These are phyloP conservation scores for Gastrophysa polygoni DNA, from an alignment of 2,888 invertebrate species.

Conservation along the genomic window DNA sequence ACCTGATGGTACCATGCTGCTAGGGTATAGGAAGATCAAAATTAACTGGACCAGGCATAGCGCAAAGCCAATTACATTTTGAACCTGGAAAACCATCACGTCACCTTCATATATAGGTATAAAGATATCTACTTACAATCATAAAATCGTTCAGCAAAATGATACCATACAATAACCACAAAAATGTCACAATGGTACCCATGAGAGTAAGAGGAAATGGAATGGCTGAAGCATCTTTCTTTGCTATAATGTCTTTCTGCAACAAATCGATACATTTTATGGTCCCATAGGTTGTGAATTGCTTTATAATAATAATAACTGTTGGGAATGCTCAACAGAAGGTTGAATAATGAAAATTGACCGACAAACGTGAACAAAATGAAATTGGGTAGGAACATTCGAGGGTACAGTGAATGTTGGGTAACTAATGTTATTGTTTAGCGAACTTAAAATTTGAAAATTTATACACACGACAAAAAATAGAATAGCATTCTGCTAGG, in stretches of 20 bases:
- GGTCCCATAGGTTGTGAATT: no score
- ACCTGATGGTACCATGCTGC: slow-evolving; percentile 20
- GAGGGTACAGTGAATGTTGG: no score
- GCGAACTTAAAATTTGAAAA: no score
- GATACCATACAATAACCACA: slow-evolving; percentile 83
- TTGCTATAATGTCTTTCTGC: slow-evolving; percentile 76
- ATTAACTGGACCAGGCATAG: slow-evolving; percentile 69
- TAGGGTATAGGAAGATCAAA: slow-evolving; percentile 73
- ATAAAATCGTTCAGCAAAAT: slow-evolving; percentile 77
- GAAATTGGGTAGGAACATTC: no score
- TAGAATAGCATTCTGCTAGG: no score
- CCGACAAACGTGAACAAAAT: no score
- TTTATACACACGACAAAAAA: no score
- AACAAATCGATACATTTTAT: slow-evolving; percentile 46
- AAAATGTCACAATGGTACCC: slow-evolving; percentile 76
- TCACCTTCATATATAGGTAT: not conserved
- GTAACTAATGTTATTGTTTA: no score
- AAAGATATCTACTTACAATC: slow-evolving; percentile 64
- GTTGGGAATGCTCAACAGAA: no score
- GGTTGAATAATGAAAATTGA: no score
- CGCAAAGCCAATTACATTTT: slow-evolving; percentile 70
- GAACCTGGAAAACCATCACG: slow-evolving; percentile 65
- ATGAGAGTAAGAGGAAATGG: slow-evolving; percentile 88
- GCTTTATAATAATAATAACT: no score
- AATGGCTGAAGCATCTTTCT: slow-evolving; percentile 82